Percentiles rank a stretch among this genome's conserved stretches.
Evolutionary conservation across 2,888 invertebrate genomes (phyloP).

Genomic region (Acanthopleura granulata): DNA sequence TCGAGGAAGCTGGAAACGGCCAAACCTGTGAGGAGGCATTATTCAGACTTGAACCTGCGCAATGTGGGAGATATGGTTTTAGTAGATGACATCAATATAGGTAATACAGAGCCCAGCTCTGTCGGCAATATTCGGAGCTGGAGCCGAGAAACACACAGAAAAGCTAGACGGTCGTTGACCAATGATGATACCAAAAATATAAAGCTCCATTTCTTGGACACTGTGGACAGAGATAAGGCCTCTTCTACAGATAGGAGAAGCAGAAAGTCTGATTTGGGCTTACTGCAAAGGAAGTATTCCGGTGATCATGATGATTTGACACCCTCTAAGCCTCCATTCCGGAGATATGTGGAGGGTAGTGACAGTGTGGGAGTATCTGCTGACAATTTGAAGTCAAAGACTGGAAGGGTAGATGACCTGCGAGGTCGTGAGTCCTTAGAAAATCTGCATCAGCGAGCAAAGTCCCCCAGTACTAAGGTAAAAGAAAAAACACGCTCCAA

Average conservation of each 20-base stretch:
- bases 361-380: slow-evolving; percentile 38
- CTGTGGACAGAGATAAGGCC: not conserved
- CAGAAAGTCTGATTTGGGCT: not conserved
- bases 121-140: not conserved
- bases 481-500: slow-evolving; percentile 61
- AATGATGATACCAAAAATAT: slow-evolving; percentile 16
- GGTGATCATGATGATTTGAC: not conserved
- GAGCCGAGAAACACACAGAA: not conserved
- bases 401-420: not conserved
- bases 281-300: not conserved
- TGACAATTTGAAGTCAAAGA: not conserved
- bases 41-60: slow-evolving; percentile 59
- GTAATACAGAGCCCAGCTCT: not conserved
- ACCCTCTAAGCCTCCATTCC: slow-evolving; percentile 30
- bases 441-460: slow-evolving; percentile 35
- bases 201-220: not conserved
- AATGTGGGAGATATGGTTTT: slow-evolving; percentile 41
- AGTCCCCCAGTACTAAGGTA: slow-evolving; percentile 64
- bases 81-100: slow-evolving; percentile 9
- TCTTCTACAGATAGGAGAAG: not conserved
- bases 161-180: not conserved
- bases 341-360: slow-evolving; percentile 57
- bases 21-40: slow-evolving; percentile 44
- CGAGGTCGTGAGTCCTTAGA: slow-evolving; percentile 10
- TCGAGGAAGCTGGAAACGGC: not conserved